phyloP scores from a whole-genome alignment of 2,888 invertebrate genomes.

The Marasmarcha lunaedactyla region DNA sequence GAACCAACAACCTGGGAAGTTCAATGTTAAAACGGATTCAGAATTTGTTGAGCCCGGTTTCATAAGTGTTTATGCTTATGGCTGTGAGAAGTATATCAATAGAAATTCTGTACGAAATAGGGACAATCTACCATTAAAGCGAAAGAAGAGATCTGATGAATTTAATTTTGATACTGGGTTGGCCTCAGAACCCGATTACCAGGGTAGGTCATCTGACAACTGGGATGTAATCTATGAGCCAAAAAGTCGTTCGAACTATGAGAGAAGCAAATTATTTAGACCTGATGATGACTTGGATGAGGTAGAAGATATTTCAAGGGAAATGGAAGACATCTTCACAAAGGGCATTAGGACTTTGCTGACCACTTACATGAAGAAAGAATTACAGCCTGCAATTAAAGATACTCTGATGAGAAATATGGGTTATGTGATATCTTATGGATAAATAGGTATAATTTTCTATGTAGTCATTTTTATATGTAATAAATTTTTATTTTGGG shows the following conservation, averaged over 20 bases:
- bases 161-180: conserved; percentile 48
- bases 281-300: conserved; percentile 70
- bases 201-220: conserved; percentile 34
- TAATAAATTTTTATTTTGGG: background rate
- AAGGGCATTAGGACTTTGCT: conserved; percentile 84
- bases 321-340: conserved; percentile 88
- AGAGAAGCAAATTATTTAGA: conserved; percentile 57
- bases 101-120: conserved; percentile 49
- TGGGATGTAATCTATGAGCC: conserved; percentile 50
- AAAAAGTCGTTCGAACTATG: conserved; percentile 43
- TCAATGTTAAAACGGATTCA: conserved; percentile 82
- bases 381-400: conserved; percentile 86
- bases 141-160: conserved; percentile 47
- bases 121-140: conserved; percentile 39
- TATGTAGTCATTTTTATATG: background rate
- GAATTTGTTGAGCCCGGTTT: conserved; percentile 88
- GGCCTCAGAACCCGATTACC: conserved; percentile 24
- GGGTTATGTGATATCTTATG: conserved; percentile 89
- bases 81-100: conserved; percentile 75
- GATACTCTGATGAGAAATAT: conserved; percentile 89
- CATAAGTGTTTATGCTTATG: conserved; percentile 87
- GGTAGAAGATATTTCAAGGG: conserved; percentile 77
- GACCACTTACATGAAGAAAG: conserved; percentile 86
- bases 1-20: conserved; percentile 75
- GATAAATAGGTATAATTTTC: conserved; percentile 40